These are phyloP conservation scores for Channa argus DNA, from an alignment of 2,113 vertebrate species.

Conservation along the genomic window DNA sequence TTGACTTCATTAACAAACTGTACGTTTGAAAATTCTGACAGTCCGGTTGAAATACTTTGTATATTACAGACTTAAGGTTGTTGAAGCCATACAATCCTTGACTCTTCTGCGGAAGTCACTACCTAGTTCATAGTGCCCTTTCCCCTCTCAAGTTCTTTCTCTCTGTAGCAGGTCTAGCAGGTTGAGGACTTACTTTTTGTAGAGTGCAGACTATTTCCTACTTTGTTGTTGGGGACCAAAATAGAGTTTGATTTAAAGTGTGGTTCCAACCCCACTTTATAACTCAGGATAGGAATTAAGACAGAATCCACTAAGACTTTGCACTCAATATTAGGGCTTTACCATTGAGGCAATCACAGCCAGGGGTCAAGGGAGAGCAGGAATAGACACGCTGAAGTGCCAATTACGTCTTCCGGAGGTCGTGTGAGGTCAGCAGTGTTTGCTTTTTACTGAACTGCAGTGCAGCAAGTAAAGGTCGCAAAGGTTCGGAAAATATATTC, in stretches of 20 bases:
- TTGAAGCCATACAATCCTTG: no score
- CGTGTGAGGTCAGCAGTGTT: background rate
- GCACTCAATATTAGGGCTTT: background rate
- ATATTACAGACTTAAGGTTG: no score
- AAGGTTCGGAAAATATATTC: background rate
- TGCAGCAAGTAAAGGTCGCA: background rate
- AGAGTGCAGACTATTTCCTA: background rate
- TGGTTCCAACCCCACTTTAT: no score
- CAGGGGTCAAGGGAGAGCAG: background rate
- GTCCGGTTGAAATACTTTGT: no score
- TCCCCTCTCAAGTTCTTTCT: background rate
- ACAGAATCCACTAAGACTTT: background rate
- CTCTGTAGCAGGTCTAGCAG: background rate
- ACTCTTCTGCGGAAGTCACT: no score
- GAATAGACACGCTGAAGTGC: background rate
- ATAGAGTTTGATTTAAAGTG: background rate
- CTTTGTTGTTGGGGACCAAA: background rate
- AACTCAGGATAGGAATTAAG: background rate
- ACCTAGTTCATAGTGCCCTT: no score
- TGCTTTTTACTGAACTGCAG: background rate
- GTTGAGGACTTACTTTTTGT: background rate
- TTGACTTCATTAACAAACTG: no score
- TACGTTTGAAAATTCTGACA: no score
- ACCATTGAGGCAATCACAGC: background rate
- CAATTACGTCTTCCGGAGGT: conserved; percentile 42